Evolutionary conservation across 2,888 invertebrate genomes (phyloP).

Genomic region (Strigamia maritima): DNA sequence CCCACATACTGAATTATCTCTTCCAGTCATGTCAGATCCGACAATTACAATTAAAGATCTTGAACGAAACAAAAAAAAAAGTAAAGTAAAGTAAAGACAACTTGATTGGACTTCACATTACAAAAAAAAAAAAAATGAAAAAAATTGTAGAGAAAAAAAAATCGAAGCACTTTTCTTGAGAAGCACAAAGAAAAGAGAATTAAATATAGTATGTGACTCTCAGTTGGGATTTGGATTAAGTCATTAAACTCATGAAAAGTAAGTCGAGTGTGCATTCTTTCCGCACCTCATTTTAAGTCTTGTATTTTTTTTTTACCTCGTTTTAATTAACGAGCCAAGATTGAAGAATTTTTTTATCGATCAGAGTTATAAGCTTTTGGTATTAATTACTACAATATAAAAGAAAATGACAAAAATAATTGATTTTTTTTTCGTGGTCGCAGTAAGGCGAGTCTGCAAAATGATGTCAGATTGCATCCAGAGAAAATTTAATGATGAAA

Average conservation of each 20-base stretch:
- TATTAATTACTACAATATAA: no score
- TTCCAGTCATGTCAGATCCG: neutral
- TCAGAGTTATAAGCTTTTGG: no score
- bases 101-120: neutral
- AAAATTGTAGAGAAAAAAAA: neutral
- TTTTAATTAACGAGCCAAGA: neutral
- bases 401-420: no score
- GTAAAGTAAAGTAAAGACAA: neutral
- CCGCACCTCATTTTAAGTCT: neutral
- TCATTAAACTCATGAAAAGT: conserved; percentile 7
- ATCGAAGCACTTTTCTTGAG: neutral
- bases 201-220: conserved; percentile 23
- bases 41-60: conserved; percentile 1
- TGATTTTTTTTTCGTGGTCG: no score
- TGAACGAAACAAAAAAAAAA: neutral
- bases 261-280: neutral
- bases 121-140: neutral
- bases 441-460: no score
- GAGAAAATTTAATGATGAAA: no score
- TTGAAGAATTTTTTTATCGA: no score
- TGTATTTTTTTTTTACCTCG: neutral
- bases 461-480: no score
- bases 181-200: neutral
- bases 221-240: conserved; percentile 31
- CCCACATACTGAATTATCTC: neutral